These are phyloP conservation scores for Carlito syrichta DNA, from an alignment of 2,113 vertebrate genomes.

Conservation along the genomic window DNA sequence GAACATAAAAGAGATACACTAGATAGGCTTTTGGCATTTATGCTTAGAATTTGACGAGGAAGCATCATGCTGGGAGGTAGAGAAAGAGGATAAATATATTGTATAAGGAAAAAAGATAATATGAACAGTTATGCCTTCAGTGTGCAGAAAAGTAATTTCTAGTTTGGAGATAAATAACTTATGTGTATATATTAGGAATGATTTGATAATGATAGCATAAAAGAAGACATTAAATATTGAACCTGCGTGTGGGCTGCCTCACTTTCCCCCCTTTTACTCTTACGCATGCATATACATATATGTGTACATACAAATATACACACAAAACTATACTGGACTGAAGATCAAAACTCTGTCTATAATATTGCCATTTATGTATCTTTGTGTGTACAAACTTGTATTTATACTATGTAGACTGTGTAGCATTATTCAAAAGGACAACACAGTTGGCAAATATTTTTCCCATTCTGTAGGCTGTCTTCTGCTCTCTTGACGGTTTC, in stretches of 20 bases:
- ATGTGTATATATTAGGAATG: neutral
- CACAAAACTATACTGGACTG: neutral
- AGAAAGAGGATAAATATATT: neutral
- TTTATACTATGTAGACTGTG: neutral
- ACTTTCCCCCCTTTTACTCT: neutral
- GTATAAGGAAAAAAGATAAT: neutral
- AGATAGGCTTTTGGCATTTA: neutral
- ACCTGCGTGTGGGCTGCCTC: neutral
- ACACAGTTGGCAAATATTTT: no score
- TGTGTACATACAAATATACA: neutral
- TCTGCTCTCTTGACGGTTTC: no score
- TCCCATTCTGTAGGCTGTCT: no score
- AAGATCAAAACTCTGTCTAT: neutral
- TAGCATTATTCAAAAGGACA: conserved; percentile 2
- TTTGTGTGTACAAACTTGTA: neutral
- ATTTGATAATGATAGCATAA: neutral
- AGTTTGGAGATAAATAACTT: conserved; percentile 6
- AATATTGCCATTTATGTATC: neutral
- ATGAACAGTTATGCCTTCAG: neutral
- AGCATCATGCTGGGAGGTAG: neutral
- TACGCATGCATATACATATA: accelerated
- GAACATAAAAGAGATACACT: neutral
- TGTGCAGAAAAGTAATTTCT: neutral
- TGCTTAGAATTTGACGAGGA: conserved; percentile 18
- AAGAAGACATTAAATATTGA: conserved; percentile 24